phyloP scores from a whole-genome alignment of 1,140 invertebrate species.

The Campodea augens region DNA sequence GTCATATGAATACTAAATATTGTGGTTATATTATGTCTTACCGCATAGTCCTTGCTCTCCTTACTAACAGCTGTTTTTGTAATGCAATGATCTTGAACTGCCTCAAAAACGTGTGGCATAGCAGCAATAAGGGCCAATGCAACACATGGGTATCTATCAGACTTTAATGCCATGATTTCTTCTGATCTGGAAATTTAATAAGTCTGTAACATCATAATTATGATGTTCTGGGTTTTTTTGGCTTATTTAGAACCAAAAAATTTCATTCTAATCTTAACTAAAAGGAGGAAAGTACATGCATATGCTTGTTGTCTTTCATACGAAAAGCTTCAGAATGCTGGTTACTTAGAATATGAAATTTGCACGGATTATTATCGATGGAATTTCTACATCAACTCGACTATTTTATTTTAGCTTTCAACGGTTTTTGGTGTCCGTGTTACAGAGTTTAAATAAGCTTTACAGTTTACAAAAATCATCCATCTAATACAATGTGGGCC shows the following conservation, averaged over 20 bases:
- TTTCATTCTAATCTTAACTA: not conserved
- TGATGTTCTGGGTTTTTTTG: not conserved
- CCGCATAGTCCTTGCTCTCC: conserved; percentile 59
- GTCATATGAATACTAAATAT: too few species aligned
- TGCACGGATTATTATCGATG: too few species aligned
- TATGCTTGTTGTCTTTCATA: too few species aligned
- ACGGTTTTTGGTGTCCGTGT: too few species aligned
- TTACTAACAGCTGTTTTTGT: conserved; percentile 61
- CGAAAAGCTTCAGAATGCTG: too few species aligned
- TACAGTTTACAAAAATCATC: too few species aligned
- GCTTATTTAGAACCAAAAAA: not conserved
- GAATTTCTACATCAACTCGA: too few species aligned
- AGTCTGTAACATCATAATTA: not conserved
- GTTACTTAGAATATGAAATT: too few species aligned
- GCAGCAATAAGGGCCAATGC: conserved; percentile 52
- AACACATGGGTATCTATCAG: conserved; percentile 53
- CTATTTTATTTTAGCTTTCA: too few species aligned
- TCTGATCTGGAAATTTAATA: conserved; percentile 41
- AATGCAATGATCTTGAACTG: conserved; percentile 58
- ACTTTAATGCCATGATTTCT: conserved; percentile 47
- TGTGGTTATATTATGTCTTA: too few species aligned
- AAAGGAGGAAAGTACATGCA: not conserved
- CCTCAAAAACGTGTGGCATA: conserved; percentile 57
- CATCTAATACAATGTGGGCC: too few species aligned
- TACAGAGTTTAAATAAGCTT: too few species aligned